Conservation (phyloP, 1,140 invertebrate species). For the Lepidurus arcticus region DNA sequence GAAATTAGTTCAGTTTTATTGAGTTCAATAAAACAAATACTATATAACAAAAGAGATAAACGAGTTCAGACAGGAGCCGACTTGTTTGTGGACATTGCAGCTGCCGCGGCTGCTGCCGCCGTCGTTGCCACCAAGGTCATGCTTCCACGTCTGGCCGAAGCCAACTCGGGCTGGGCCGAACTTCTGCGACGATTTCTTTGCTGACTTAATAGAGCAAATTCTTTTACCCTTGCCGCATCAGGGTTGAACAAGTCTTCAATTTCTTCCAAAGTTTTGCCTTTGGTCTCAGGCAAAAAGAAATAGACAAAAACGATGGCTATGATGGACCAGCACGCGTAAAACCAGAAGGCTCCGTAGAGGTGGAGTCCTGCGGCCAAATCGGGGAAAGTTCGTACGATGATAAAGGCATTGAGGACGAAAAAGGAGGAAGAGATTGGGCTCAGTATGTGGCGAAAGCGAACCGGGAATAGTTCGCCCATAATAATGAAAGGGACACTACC, state of each 20-base stretch:
- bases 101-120: not conserved
- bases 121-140: not conserved
- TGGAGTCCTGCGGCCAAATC: slow-evolving; percentile 41
- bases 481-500: slow-evolving; percentile 47
- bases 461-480: slow-evolving; percentile 48
- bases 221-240: not conserved
- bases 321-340: slow-evolving; percentile 46
- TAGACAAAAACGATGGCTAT: slow-evolving; percentile 46
- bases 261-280: slow-evolving; percentile 35
- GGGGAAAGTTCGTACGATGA: slow-evolving; percentile 45
- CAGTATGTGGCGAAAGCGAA: slow-evolving; percentile 42
- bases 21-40: too few species aligned
- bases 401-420: slow-evolving; percentile 45
- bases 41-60: too few species aligned
- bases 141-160: not conserved
- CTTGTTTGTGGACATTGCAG: not conserved
- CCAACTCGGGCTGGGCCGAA: not conserved
- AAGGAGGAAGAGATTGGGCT: slow-evolving; percentile 42
- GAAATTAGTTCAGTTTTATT: too few species aligned
- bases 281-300: slow-evolving; percentile 38
- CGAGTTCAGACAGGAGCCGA: not conserved
- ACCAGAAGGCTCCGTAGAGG: slow-evolving; percentile 44
- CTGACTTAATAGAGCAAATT: not conserved
- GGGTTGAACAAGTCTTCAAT: slow-evolving; percentile 28
- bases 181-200: not conserved